Evolutionary conservation across 1,140 invertebrate species (phyloP).

Genomic region (Ceratosolen fusciceps): DNA sequence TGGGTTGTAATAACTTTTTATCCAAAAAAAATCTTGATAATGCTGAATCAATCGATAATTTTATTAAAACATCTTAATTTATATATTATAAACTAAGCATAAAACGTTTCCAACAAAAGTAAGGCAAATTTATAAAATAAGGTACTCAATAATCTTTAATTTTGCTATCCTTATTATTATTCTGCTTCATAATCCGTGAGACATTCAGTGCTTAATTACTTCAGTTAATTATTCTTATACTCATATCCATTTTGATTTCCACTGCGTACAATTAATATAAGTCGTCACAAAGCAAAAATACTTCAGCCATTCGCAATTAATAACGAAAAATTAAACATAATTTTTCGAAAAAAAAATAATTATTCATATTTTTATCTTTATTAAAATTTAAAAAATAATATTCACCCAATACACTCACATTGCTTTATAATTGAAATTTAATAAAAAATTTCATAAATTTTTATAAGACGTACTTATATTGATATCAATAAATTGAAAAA

Average conservation of each 20-base stretch:
- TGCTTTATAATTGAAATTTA: too few species aligned
- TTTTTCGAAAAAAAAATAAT: slow-evolving; percentile 20
- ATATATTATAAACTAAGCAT: too few species aligned
- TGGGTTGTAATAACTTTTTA: too few species aligned
- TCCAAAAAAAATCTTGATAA: too few species aligned
- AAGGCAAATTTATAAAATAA: background rate
- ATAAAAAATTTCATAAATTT: too few species aligned
- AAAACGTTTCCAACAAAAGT: too few species aligned
- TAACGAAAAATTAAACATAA: slow-evolving; percentile 21
- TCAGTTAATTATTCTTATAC: slow-evolving; percentile 64
- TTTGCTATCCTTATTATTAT: slow-evolving; percentile 58
- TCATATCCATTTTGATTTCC: slow-evolving; percentile 64
- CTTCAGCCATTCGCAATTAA: slow-evolving; percentile 45
- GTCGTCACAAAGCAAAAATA: slow-evolving; percentile 44
- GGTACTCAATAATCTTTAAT: background rate
- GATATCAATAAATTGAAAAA: too few species aligned
- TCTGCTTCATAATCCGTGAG: slow-evolving; percentile 53
- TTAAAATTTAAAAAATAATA: background rate
- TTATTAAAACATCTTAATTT: too few species aligned
- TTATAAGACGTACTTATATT: too few species aligned
- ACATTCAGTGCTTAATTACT: slow-evolving; percentile 63
- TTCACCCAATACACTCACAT: background rate
- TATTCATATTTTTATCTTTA: background rate
- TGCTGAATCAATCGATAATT: too few species aligned
- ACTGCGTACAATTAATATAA: slow-evolving; percentile 62